Evolutionary conservation across 1,140 invertebrate genomes (phyloP).

Genomic region (Ephestia elutella): DNA sequence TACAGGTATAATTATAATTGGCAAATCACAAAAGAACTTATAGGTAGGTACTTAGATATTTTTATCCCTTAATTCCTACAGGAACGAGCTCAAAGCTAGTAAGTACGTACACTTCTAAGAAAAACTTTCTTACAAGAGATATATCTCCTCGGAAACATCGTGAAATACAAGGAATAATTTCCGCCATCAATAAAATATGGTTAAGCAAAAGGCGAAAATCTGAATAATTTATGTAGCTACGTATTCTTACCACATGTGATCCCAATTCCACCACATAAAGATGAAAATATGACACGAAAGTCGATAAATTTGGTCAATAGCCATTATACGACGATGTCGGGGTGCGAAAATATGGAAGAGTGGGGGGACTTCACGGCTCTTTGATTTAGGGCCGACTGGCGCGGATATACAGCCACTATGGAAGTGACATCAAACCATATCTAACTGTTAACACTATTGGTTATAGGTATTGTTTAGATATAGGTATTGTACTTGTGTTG

Average conservation of each 20-base stretch:
- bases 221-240: conserved; percentile 29
- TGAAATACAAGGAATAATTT: conserved; percentile 6
- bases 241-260: conserved; percentile 33
- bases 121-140: background rate
- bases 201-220: conserved; percentile 19
- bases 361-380: conserved; percentile 52
- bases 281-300: conserved; percentile 64
- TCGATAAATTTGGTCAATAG: conserved; percentile 70
- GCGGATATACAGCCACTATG: conserved; percentile 34
- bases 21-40: too few relatives aligned
- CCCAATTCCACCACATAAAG: conserved; percentile 53
- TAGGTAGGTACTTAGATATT: too few relatives aligned
- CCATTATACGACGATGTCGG: conserved; percentile 64
- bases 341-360: conserved; percentile 68
- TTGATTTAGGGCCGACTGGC: conserved; percentile 56
- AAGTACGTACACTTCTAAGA: background rate
- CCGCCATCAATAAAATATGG: conserved; percentile 20
- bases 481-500: too few relatives aligned
- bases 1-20: too few relatives aligned
- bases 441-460: background rate
- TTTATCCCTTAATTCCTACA: too few relatives aligned
- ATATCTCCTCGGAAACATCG: background rate
- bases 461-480: too few relatives aligned
- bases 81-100: too few relatives aligned
- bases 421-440: conserved; percentile 25